Evolutionary conservation across 35 echinoderm and acorn worm species (phyloP).

Genomic region (Heliocidaris erythrogramma): DNA sequence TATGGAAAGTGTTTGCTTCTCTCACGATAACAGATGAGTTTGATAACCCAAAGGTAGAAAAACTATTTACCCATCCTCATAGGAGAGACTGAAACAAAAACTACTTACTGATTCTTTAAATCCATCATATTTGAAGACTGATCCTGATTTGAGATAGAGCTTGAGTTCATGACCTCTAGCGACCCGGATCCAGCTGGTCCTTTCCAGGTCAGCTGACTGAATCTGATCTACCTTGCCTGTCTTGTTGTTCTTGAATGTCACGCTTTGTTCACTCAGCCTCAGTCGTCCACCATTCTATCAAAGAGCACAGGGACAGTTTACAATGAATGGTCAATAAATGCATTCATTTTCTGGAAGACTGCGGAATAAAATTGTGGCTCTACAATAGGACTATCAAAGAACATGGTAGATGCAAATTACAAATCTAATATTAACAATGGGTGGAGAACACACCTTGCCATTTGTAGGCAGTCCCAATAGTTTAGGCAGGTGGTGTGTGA

Average conservation of each 20-base stretch:
- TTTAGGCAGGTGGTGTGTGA: too few species aligned
- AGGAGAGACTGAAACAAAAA: background rate
- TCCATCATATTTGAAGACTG: conserved; percentile 90
- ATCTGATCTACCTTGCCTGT: conserved; percentile 96
- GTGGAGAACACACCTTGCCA: too few species aligned
- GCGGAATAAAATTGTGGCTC: background rate
- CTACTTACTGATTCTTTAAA: conserved; percentile 90
- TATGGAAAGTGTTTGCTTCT: too few species aligned
- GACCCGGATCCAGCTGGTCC: conserved; percentile 82
- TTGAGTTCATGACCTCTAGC: conserved; percentile 95
- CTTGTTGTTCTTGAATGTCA: conserved; percentile 93
- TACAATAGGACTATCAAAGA: too few species aligned
- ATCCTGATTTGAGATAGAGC: conserved; percentile 83
- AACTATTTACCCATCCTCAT: too few species aligned
- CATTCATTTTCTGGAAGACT: background rate
- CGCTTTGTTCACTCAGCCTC: conserved; percentile 84
- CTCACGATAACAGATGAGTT: too few species aligned
- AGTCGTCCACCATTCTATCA: conserved; percentile 86
- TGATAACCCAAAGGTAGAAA: too few species aligned
- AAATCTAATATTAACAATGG: background rate
- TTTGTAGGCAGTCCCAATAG: too few species aligned
- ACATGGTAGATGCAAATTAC: too few species aligned
- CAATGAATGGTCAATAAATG: background rate
- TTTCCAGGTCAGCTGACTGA: conserved; percentile 75
- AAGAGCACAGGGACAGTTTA: background rate